Evolutionary conservation across 1,140 invertebrate genomes (phyloP).

Genomic region (Pristionchus pacificus): DNA sequence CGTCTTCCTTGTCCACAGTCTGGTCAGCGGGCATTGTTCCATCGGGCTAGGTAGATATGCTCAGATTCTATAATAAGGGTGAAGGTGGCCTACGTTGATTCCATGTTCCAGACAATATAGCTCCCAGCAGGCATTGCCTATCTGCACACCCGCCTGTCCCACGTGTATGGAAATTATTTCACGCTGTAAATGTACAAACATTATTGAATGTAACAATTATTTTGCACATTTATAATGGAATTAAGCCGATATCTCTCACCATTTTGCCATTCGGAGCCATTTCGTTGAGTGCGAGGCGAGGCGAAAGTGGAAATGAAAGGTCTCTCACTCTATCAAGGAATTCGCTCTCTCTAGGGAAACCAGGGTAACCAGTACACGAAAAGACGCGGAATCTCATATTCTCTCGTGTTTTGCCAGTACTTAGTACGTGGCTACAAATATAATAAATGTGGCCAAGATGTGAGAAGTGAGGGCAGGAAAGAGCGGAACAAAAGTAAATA

Average conservation of each 20-base stretch:
- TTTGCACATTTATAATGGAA: background rate
- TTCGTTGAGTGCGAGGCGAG: no score
- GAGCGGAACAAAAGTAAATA: no score
- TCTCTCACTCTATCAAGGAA: no score
- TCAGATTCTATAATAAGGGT: background rate
- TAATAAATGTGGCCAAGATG: no score
- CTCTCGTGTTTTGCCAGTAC: no score
- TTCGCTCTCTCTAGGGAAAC: no score
- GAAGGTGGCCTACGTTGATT: slow-evolving; percentile 8
- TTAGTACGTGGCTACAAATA: no score
- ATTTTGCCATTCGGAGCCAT: background rate
- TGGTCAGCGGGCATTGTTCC: slow-evolving; percentile 23
- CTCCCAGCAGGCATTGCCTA: slow-evolving; percentile 76
- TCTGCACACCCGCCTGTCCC: slow-evolving; percentile 82
- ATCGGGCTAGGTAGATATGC: slow-evolving; percentile 16
- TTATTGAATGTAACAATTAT: background rate
- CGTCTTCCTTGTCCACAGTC: slow-evolving; percentile 21
- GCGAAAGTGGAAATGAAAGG: no score
- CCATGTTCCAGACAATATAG: slow-evolving; percentile 74
- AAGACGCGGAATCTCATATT: no score
- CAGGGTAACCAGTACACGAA: no score
- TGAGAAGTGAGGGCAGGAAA: no score
- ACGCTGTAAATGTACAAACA: slow-evolving; percentile 60
- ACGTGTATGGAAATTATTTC: slow-evolving; percentile 81
- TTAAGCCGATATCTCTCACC: background rate